Conservation (phyloP, 2,113 vertebrate species). For the Platycercus adscitus region DNA sequence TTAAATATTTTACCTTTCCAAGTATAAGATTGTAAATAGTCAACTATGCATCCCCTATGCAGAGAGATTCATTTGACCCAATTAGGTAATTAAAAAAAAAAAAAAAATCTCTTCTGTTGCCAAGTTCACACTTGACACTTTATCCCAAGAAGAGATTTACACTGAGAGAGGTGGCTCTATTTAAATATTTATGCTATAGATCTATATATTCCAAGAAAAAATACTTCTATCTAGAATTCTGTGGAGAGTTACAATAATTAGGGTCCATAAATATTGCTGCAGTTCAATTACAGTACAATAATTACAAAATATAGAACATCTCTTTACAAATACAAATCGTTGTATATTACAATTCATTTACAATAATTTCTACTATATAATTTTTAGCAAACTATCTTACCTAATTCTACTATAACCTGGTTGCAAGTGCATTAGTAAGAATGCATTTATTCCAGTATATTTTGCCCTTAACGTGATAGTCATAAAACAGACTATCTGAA, state of each 20-base stretch:
- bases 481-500: conserved; percentile 75
- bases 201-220: conserved; percentile 83
- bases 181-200: conserved; percentile 77
- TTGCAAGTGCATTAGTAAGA: conserved; percentile 89
- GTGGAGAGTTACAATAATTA: conserved; percentile 84
- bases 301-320: conserved; percentile 99
- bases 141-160: conserved; percentile 76
- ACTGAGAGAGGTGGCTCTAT: conserved; percentile 81
- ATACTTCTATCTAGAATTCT: conserved; percentile 79
- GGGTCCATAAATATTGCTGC: conserved; percentile 96
- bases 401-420: conserved; percentile 89
- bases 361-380: conserved; percentile 89
- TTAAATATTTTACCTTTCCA: conserved; percentile 22
- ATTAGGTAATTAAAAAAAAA: conserved; percentile 33
- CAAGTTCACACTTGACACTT: conserved; percentile 75
- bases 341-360: conserved; percentile 96
- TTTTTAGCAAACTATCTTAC: conserved; percentile 88
- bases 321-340: conserved; percentile 98
- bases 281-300: conserved; percentile 91
- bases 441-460: conserved; percentile 89
- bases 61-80: conserved; percentile 62
- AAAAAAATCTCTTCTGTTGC: conserved; percentile 50
- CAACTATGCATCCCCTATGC: conserved; percentile 78
- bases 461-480: conserved; percentile 81
- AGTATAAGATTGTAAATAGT: conserved; percentile 50